Evolutionary conservation across 2,113 vertebrate genomes (phyloP).

Genomic region (Mobula hypostoma): DNA sequence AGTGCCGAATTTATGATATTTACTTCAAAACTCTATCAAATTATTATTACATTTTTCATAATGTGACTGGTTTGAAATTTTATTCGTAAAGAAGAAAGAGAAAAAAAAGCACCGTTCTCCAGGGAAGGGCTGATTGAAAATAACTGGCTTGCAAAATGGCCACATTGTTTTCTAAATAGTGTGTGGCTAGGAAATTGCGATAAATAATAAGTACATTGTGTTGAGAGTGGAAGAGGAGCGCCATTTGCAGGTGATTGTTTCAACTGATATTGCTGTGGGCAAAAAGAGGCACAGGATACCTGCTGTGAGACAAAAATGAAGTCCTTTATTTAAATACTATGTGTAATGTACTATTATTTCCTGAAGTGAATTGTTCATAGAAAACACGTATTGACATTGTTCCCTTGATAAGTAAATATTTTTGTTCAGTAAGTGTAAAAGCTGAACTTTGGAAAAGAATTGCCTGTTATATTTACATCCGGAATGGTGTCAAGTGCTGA

Average conservation of each 20-base stretch:
- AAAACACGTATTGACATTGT: slow-evolving; percentile 24
- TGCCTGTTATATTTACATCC: background rate
- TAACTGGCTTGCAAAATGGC: slow-evolving; percentile 54
- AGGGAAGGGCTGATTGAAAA: slow-evolving; percentile 63
- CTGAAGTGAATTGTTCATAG: slow-evolving; percentile 17
- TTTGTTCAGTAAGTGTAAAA: slow-evolving; percentile 9
- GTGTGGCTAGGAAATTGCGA: slow-evolving; percentile 26
- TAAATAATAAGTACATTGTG: slow-evolving; percentile 30
- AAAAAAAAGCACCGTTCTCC: slow-evolving; percentile 44
- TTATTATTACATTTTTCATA: slow-evolving; percentile 62
- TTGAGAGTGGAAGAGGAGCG: background rate
- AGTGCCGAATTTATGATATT: slow-evolving; percentile 54
- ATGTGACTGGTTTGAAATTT: slow-evolving; percentile 56
- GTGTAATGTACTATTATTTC: slow-evolving; percentile 15
- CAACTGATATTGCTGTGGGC: slow-evolving; percentile 16
- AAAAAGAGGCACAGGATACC: background rate
- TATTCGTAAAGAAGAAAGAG: slow-evolving; percentile 49
- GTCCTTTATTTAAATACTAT: slow-evolving; percentile 23
- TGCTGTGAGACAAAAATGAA: slow-evolving; percentile 28
- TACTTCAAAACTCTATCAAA: slow-evolving; percentile 54
- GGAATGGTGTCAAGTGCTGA: too few relatives aligned
- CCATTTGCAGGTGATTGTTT: slow-evolving; percentile 34
- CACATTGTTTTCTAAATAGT: slow-evolving; percentile 46
- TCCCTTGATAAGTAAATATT: slow-evolving; percentile 18
- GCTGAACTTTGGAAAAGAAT: background rate